Evolutionary conservation across 2,888 invertebrate genomes (phyloP), one percentile per base, ranked within the genome.

Genomic region (Drosophila neonasuta): DNA sequence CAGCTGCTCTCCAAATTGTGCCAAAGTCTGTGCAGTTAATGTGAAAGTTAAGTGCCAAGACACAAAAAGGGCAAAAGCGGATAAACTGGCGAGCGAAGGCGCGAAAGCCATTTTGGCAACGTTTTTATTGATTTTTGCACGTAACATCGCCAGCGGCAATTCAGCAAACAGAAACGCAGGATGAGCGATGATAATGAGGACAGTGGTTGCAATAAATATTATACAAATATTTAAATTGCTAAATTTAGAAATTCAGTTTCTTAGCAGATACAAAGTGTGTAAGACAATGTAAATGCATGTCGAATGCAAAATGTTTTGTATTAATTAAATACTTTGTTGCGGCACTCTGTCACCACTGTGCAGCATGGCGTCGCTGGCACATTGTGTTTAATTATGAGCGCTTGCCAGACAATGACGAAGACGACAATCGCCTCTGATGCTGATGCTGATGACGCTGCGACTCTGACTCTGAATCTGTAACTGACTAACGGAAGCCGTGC

Each of bases 71-170:
- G 41, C 11, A 44, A 71, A 69, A 75, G 70, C 78, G 76, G 85
- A 82, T 80, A 78, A 80, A 72, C 74, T 65, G 68, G 2, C 59
- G 54, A 71, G 2, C 59, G 56, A 71, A 78, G 85, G 81, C 70
- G 82, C 80, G 69, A 82, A 74, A 65, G 74, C 68, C 78, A 72
- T 80, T 79, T 82, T 66, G 81, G 76, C 64, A 74, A 71, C 67
- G 69, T 74, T 81, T 81, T 81, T 75, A 81, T 81, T 84, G 81
- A 81, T 81, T 81, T 81, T 79, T 70, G 65, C 66, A 63, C 67
- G 57, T 58, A 60, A 60, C 49, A 61, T 42, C 52, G 66, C 51
- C 55, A 20, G 41, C 29, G 61, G 56, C 63, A 36, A 45, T 36
- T 32, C 56, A 24, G 24, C 6, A 34, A 42, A 41, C 13, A 41